phyloP scores from a whole-genome alignment of 1,140 invertebrate species.

The Armadillidium nasatum region DNA sequence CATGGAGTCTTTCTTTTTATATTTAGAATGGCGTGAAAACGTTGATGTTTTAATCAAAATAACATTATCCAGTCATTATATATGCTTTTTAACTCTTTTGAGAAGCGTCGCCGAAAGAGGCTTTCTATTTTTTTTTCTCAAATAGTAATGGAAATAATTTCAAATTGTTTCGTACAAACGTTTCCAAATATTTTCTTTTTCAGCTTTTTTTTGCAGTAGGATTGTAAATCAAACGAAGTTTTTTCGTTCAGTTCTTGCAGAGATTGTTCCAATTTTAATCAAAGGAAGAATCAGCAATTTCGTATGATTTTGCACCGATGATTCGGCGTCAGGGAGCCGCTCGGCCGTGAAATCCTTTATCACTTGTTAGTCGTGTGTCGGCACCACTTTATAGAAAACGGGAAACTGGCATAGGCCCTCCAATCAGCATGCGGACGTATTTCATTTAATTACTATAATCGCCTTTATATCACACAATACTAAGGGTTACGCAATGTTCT shows the following conservation, averaged over 20 bases:
- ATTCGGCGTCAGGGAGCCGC: not conserved
- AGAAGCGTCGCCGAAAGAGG: not conserved
- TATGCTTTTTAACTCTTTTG: conserved; percentile 1
- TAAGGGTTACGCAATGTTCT: conserved; percentile 1
- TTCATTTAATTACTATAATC: conserved; percentile 3
- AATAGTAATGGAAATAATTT: not conserved
- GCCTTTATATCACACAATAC: not conserved
- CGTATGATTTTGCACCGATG: conserved; percentile 6
- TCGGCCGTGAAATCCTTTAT: conserved; percentile 19
- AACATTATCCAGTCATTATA: conserved; percentile 24
- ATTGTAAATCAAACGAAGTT: not conserved
- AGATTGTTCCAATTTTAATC: conserved; percentile 14
- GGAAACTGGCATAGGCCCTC: not conserved
- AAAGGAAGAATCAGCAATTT: conserved; percentile 12
- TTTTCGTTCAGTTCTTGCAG: conserved; percentile 7
- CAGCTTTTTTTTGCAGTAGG: not conserved
- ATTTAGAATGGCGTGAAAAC: not conserved
- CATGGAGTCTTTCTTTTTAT: not conserved
- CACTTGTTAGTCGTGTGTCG: conserved; percentile 19
- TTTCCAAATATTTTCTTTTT: not conserved
- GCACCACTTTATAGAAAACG: conserved; percentile 19
- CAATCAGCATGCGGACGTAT: not conserved
- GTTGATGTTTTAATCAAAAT: conserved; percentile 23
- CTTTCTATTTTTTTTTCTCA: not conserved
- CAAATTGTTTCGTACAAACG: not conserved